These are phyloP conservation scores for Sacculina carcini DNA, from an alignment of 2,888 invertebrate species.

Conservation along the genomic window DNA sequence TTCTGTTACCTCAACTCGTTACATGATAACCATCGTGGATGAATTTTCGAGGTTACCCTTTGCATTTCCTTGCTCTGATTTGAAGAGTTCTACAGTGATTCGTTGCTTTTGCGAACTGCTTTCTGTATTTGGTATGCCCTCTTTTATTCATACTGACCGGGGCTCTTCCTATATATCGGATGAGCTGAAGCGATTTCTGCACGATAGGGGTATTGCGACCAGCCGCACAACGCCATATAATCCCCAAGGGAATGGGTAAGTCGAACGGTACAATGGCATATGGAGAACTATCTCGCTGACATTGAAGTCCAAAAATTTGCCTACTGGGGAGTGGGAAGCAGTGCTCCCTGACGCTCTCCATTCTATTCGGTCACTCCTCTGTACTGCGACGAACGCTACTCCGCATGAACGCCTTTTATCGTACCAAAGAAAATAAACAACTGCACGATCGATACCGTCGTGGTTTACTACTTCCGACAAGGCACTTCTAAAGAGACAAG, in stretches of 20 bases:
- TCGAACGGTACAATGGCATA: slow-evolving; percentile 12
- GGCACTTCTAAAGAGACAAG: no score
- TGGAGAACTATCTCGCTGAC: slow-evolving; percentile 11
- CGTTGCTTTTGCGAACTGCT: slow-evolving; percentile 11
- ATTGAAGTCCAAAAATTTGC: slow-evolving; percentile 4
- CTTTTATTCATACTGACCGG: slow-evolving; percentile 13
- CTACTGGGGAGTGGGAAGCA: slow-evolving; percentile 8
- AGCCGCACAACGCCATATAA: slow-evolving; percentile 12
- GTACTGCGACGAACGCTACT: slow-evolving; percentile 5
- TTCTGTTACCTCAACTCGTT: slow-evolving; percentile 10
- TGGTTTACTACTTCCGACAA: no score
- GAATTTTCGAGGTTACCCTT: slow-evolving; percentile 15
- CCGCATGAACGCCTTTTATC: no score
- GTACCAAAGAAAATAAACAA: no score
- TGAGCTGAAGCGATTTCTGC: slow-evolving; percentile 10
- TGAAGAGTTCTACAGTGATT: slow-evolving; percentile 10
- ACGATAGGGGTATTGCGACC: slow-evolving; percentile 8
- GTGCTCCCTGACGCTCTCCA: slow-evolving; percentile 12
- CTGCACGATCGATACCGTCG: no score
- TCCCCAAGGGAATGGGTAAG: slow-evolving; percentile 11
- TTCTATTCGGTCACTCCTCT: slow-evolving; percentile 11
- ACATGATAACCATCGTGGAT: slow-evolving; percentile 13
- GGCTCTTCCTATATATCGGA: slow-evolving; percentile 13
- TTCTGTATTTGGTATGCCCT: slow-evolving; percentile 10
- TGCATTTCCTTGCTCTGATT: slow-evolving; percentile 12